Conservation (phyloP, 2,888 invertebrate species). For the Heliconius ismenius region DNA sequence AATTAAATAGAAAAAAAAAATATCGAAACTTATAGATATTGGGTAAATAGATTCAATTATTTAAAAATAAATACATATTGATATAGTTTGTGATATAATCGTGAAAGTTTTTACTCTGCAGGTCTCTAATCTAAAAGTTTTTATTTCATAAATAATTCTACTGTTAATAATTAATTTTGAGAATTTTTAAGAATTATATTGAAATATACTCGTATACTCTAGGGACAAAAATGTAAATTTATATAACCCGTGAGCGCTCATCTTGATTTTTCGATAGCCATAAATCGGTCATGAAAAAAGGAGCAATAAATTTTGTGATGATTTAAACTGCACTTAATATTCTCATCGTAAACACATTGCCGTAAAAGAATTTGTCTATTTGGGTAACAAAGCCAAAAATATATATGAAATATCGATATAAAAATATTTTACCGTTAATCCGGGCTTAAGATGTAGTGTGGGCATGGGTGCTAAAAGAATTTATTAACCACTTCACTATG, state of each 20-base stretch:
- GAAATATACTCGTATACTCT: not conserved
- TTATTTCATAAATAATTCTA: not conserved
- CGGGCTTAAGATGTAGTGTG: conserved; percentile 76
- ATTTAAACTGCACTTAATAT: conserved; percentile 23
- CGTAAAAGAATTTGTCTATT: conserved; percentile 50
- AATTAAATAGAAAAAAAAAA: too few relatives aligned
- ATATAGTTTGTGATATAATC: too few relatives aligned
- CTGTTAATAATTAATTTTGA: too few relatives aligned
- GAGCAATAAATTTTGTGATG: conserved; percentile 19
- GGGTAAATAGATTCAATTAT: too few relatives aligned
- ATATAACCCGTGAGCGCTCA: conserved; percentile 8
- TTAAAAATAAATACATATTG: too few relatives aligned
- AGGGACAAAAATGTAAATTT: not conserved
- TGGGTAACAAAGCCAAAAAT: conserved; percentile 59
- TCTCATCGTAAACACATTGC: conserved; percentile 21
- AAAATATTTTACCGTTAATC: conserved; percentile 72
- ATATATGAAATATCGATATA: conserved; percentile 45
- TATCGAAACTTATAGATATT: too few relatives aligned
- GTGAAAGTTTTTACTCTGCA: too few relatives aligned
- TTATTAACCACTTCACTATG: conserved; percentile 62
- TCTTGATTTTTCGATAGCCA: conserved; percentile 13
- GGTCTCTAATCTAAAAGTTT: too few relatives aligned
- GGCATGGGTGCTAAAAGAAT: conserved; percentile 65
- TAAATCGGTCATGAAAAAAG: conserved; percentile 21
- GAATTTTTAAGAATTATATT: too few relatives aligned